Base-by-base conservation (phyloP, 2,113 vertebrate species). In the Ptyas mucosa region DNA sequence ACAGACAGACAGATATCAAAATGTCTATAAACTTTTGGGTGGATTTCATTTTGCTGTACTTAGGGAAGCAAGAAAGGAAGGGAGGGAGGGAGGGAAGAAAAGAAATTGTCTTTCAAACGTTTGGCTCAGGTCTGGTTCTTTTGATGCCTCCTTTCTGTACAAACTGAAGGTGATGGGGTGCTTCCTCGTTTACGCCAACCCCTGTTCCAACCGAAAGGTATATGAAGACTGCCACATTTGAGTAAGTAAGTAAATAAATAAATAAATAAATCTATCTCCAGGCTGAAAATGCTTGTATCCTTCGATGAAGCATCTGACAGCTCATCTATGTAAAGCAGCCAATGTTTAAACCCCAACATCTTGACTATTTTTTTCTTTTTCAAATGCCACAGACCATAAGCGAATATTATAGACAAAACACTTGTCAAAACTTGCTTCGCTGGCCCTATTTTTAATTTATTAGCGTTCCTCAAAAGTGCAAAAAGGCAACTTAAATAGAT, bases 401-500 rank as follows among this genome's bases (percentile, higher is more conserved):
- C 96, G 96, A 0, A 52, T 96, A 96, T 96, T 96, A 97, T 96
- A 97, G 96, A 96, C 96, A 97, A 97, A 97, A 96, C 94, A 97
- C 96, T 97, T 97, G 97, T 97, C 97, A 97, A 95, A 96, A 95
- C 96, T 96, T 81, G 75, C 95, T 94, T 96, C 92, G 96, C 95
- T 96, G 96, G 39, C 29, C 55, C 23, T 15, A 1, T 85, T 75
- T 96, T 96, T 96, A 95, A 97, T 96, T 95, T 96, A 93, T 90
- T 90, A 85, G 94, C 92, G 93, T 81, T 90, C 55, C 24, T 90
- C 55, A 64, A 94, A 96, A 96, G 96, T 96, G 96, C 96, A 97
- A 97, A 97, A 95, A 95, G 96, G 96, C 97, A 97, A 96, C 95
- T 97, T 96, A 97, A 97, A 96, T 94, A 97, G 97, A 97, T 97